Conservation (phyloP, 2,797 vertebrate genomes). For the Lepus oiostolus region DNA sequence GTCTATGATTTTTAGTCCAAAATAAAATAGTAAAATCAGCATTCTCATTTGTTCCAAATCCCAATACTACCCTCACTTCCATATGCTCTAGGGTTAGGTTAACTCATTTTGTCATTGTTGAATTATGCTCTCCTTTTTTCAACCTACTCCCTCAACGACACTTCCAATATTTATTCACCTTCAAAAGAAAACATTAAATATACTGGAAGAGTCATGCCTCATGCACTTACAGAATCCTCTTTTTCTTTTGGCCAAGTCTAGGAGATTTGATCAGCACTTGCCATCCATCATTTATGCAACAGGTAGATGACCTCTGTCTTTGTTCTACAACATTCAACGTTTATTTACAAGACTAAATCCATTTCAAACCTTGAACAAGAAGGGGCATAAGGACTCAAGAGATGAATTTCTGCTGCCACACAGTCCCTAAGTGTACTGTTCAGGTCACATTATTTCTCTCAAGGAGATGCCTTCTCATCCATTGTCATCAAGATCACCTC, state of each 20-base stretch:
- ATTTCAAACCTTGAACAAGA: background rate
- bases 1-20: background rate
- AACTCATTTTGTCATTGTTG: background rate
- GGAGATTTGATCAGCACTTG: background rate
- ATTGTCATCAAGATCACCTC: too few species aligned
- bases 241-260: background rate
- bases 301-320: background rate
- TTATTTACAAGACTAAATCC: background rate
- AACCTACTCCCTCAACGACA: background rate
- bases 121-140: background rate
- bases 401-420: background rate
- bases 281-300: background rate
- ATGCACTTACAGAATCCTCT: background rate
- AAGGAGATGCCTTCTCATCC: background rate
- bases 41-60: background rate
- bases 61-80: background rate
- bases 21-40: background rate
- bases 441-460: background rate
- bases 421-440: background rate
- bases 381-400: background rate
- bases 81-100: background rate
- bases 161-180: background rate
- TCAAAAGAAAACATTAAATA: background rate
- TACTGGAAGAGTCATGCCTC: background rate
- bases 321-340: background rate